Conservation (phyloP, 2,113 vertebrate species). For the Nymphicus hollandicus region DNA sequence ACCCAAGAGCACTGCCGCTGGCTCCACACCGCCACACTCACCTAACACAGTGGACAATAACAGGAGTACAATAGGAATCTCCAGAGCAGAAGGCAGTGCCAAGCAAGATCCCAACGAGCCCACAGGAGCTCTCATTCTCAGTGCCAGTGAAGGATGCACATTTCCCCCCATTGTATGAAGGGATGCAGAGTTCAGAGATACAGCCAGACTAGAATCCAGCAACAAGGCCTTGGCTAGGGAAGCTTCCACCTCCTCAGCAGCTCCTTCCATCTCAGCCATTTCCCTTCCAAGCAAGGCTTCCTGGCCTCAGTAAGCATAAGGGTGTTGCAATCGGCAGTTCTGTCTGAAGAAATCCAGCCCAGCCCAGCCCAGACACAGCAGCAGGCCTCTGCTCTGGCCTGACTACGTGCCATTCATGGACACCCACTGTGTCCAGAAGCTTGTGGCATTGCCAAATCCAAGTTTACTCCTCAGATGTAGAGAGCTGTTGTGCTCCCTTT, state of each 20-base stretch:
- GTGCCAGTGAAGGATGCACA: not conserved
- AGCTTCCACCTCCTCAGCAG: not conserved
- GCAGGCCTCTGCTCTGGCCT: not conserved
- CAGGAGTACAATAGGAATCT: not conserved
- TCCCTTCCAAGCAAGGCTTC: constrained; percentile 6
- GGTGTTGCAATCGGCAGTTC: constrained; percentile 42
- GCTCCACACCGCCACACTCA: not conserved
- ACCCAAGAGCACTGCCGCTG: not conserved
- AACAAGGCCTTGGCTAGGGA: not conserved
- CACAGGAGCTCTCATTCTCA: not conserved
- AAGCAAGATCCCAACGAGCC: not conserved
- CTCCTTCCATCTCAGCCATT: not conserved
- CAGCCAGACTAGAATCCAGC: not conserved
- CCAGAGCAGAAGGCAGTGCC: not conserved
- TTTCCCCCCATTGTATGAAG: rapidly evolving
- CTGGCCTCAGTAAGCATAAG: not conserved
- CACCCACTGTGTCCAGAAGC: not conserved
- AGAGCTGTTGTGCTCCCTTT: not conserved
- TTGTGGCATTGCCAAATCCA: not conserved
- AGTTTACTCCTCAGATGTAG: not conserved
- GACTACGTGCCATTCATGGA: not conserved
- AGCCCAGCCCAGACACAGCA: constrained; percentile 18
- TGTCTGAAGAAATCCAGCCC: constrained; percentile 28
- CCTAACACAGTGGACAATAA: not conserved
- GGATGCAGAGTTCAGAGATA: not conserved